phyloP scores from a whole-genome alignment of 2,113 vertebrate species.

The Tinamus guttatus region DNA sequence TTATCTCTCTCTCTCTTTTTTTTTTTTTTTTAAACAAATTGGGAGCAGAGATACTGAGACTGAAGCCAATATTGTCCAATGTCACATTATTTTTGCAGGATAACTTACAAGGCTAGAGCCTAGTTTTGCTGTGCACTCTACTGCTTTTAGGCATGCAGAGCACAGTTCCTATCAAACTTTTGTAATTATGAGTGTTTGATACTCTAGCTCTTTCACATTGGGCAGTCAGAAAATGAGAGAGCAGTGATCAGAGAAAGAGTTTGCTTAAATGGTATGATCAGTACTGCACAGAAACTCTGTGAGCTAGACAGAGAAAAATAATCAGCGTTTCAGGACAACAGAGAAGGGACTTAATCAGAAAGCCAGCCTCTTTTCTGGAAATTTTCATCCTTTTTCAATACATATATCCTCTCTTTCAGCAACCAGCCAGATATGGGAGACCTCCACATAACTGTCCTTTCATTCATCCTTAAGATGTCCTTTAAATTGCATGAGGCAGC shows the following conservation, averaged over 20 bases:
- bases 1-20: background rate
- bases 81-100: background rate
- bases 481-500: background rate
- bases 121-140: background rate
- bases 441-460: background rate
- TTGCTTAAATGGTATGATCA: constrained; percentile 4
- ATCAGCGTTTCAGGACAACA: background rate
- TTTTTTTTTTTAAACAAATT: background rate
- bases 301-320: background rate
- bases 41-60: background rate
- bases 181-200: background rate
- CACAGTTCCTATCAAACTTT: background rate
- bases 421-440: background rate
- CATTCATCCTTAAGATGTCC: background rate
- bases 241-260: background rate
- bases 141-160: background rate
- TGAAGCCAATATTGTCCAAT: background rate
- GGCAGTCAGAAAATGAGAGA: background rate
- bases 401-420: background rate
- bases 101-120: background rate
- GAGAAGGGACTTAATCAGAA: background rate
- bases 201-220: background rate
- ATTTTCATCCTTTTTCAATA: background rate
- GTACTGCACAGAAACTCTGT: background rate
- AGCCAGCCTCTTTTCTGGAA: background rate